A percentile compares a stretch with the other conserved stretches of the same genome.
Evolutionary conservation across 2,888 invertebrate genomes (phyloP).

Genomic region (Cheilosia vernalis): DNA sequence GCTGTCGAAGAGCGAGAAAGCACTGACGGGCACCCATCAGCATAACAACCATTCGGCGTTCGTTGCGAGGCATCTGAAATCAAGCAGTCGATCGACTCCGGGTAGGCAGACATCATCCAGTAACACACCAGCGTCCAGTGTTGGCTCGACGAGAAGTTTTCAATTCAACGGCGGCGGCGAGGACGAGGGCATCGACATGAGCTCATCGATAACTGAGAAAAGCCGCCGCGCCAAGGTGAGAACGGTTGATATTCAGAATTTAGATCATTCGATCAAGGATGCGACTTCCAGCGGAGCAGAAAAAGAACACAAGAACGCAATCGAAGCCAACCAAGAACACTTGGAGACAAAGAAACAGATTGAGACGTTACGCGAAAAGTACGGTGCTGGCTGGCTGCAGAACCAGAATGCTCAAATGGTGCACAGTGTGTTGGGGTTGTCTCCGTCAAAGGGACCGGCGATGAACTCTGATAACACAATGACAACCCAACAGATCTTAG

Average conservation of each 20-base stretch:
- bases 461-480: slow-evolving; percentile 48
- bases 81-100: slow-evolving; percentile 76
- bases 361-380: slow-evolving; percentile 85
- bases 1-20: slow-evolving; percentile 85
- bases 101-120: slow-evolving; percentile 43
- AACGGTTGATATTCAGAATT: slow-evolving; percentile 82
- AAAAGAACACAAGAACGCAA: slow-evolving; percentile 38
- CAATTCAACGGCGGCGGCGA: slow-evolving; percentile 50
- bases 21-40: slow-evolving; percentile 83
- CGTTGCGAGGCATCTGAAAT: slow-evolving; percentile 31
- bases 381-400: slow-evolving; percentile 87
- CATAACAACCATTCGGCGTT: slow-evolving; percentile 77
- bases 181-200: slow-evolving; percentile 36
- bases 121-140: slow-evolving; percentile 81
- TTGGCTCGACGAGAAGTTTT: slow-evolving; percentile 79
- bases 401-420: slow-evolving; percentile 84
- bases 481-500: slow-evolving; percentile 78
- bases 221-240: slow-evolving; percentile 83
- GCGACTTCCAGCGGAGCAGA: slow-evolving; percentile 18
- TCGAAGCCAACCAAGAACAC: slow-evolving; percentile 81
- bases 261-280: slow-evolving; percentile 35
- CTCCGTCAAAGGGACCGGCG: slow-evolving; percentile 48
- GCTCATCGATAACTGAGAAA: slow-evolving; percentile 73
- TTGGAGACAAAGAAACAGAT: slow-evolving; percentile 86
- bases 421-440: slow-evolving; percentile 85